Base-by-base conservation (phyloP, 2,113 vertebrate species). In the Stercorarius parasiticus region DNA sequence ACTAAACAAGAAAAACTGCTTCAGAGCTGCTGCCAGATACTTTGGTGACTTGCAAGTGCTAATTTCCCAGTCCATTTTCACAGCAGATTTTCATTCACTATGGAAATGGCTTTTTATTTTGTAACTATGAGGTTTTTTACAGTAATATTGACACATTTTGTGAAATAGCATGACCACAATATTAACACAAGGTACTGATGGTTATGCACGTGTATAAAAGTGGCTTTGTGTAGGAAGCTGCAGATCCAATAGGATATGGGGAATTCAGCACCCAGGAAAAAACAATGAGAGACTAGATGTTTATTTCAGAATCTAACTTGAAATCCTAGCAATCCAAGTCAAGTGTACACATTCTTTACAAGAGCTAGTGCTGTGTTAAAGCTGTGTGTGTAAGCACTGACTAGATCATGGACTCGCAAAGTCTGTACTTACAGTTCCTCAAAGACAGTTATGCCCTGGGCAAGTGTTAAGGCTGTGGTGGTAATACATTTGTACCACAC, bases 1-100 rank as follows among this genome's bases (percentile, higher is more conserved):
- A 97, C 96, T 93, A 47, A 94, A 81, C 92, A 80, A 93, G 95
- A 94, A 96, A 97, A 95, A 96, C 95, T 84, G 61, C 97, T 95
- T 93, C n/a, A 45, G 72, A 59, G 30, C 40, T 80, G 23, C 78
- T 88, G 76, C 40, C 84, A 94, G 45, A 55, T 66, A 55, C 43
- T 73, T 66, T 29, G 59, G 71, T 88, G 89, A 93, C 79, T 61
- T 77, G 34, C 66, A 92, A 93, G n/a, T 29, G 20, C 50, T 45
- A 29, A 45, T 38, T 90, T 92, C 82, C 82, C 81, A 58, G 50
- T 49, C 38, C 30, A 84, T 32, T 15, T 82, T 84, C 42, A 86
- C 43, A 49, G 67, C 0, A 1, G 25, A 43, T 53, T 88, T 89
- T 77, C 29, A 36, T 62, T 47, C 21, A 50, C 20, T 69, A 34